These are phyloP conservation scores for Oreocharis arfaki DNA, from an alignment of 2,113 vertebrate species.

Conservation along the genomic window DNA sequence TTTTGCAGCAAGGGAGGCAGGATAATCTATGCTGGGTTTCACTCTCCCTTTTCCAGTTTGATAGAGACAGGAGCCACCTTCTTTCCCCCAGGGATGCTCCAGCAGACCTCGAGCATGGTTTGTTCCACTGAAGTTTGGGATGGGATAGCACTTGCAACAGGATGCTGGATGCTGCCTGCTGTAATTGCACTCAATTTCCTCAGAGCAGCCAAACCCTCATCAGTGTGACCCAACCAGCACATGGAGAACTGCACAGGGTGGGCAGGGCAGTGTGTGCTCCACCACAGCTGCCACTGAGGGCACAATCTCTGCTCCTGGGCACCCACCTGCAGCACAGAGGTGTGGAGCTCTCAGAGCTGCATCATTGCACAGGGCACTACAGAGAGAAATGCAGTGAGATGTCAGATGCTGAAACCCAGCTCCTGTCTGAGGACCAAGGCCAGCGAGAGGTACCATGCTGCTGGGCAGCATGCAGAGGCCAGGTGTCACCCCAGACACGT, in stretches of 20 bases:
- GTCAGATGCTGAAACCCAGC: not conserved
- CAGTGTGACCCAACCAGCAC: not conserved
- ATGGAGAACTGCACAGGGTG: accelerated
- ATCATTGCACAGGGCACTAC: accelerated
- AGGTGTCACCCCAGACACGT: not conserved
- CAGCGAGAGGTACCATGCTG: accelerated
- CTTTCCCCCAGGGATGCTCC: not conserved
- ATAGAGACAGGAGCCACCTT: not conserved
- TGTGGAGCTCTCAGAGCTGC: not conserved
- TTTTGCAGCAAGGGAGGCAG: not conserved
- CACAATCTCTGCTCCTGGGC: accelerated
- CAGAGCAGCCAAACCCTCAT: not conserved
- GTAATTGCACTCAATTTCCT: not conserved
- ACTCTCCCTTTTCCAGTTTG: not conserved
- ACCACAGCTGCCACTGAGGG: not conserved
- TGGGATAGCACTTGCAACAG: not conserved
- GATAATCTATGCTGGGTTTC: not conserved
- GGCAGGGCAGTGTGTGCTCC: accelerated
- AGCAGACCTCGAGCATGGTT: not conserved
- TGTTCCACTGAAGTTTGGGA: not conserved
- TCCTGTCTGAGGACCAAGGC: not conserved
- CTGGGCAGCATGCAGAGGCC: not conserved
- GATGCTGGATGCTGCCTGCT: not conserved
- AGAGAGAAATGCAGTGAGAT: not conserved
- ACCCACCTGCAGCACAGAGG: not conserved